Evolutionary conservation across 1,140 invertebrate genomes (phyloP).

Genomic region (Zaprionus vittiger): DNA sequence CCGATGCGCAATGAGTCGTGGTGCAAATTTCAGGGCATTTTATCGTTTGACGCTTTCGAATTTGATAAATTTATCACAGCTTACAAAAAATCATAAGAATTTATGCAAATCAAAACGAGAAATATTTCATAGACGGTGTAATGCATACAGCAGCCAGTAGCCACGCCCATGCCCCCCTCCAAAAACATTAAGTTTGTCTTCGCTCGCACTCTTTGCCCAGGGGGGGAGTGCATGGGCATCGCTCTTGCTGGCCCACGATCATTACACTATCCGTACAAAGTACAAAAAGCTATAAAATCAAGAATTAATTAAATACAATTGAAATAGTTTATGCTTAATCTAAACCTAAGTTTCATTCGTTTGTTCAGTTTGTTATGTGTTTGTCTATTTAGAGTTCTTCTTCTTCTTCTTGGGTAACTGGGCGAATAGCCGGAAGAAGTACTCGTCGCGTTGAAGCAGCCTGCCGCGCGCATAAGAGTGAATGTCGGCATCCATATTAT

Average conservation of each 20-base stretch:
- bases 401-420: conserved; percentile 76
- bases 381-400: conserved; percentile 73
- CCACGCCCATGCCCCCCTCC: conserved; percentile 54
- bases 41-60: conserved; percentile 74
- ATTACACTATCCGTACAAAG: conserved; percentile 66
- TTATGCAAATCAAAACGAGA: conserved; percentile 65
- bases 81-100: conserved; percentile 74
- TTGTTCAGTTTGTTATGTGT: conserved; percentile 37
- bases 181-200: conserved; percentile 67
- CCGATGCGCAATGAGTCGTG: conserved; percentile 47
- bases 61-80: conserved; percentile 82
- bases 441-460: conserved; percentile 93
- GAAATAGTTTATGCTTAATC: conserved; percentile 64
- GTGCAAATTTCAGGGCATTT: conserved; percentile 39
- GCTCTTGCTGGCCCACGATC: conserved; percentile 26
- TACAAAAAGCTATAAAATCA: conserved; percentile 67
- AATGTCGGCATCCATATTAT: conserved; percentile 97
- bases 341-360: conserved; percentile 67
- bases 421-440: conserved; percentile 93
- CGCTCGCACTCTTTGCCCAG: conserved; percentile 65
- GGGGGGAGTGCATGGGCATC: conserved; percentile 49
- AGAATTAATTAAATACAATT: conserved; percentile 65
- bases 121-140: conserved; percentile 55
- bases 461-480: conserved; percentile 93
- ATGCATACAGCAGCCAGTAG: conserved; percentile 44